Evolutionary conservation across 2,113 vertebrate species (phyloP), one percentile per base, ranked within the genome.

Genomic region (Micromys minutus): DNA sequence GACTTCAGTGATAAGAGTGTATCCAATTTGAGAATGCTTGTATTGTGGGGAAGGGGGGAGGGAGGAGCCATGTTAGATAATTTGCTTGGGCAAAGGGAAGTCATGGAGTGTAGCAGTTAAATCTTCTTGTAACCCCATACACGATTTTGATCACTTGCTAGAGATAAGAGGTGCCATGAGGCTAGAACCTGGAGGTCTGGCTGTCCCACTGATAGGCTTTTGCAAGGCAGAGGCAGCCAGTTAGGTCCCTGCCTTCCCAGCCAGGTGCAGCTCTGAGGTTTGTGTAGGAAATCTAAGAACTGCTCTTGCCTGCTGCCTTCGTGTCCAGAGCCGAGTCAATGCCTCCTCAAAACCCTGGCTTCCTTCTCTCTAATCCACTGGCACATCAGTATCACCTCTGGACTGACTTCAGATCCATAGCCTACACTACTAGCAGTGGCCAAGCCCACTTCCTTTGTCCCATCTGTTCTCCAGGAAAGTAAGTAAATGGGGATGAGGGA

Each of bases 1-100:
- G 74, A 95, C 94, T 96, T 96, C 22, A n/a, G 24, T 93, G 96
- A 92, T 97, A 97, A 90, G 94, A 87, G 90, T 91, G 93, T 96
- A 90, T 96, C 87, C 89, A 42, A 91, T 95, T 96, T 87, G 79
- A 4, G 17, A 94, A 91, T 88, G 88, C 77, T 94, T 77, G 95
- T 96, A 55, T 88, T 61, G 1, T 59, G 34, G 89, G 90, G 95
- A 59, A 57, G 21, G n/a, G 57, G 75, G 88, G 93, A 86, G 91
- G 85, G 24, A 61, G 57, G 61, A 84, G 95, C 77, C 59, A 22
- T 86, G 55, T 59, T 91, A 89, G 74, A 65, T 59, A 97, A 52
- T 93, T 92, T 83, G 87, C 72, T 24, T 8, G 93, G 95, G 96
- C 74, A 76, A 80, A 72, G 42, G 74, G 91, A 59, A 63, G 85